Base-by-base conservation (phyloP, 2,888 invertebrate genomes). In the Drosophila testacea region DNA sequence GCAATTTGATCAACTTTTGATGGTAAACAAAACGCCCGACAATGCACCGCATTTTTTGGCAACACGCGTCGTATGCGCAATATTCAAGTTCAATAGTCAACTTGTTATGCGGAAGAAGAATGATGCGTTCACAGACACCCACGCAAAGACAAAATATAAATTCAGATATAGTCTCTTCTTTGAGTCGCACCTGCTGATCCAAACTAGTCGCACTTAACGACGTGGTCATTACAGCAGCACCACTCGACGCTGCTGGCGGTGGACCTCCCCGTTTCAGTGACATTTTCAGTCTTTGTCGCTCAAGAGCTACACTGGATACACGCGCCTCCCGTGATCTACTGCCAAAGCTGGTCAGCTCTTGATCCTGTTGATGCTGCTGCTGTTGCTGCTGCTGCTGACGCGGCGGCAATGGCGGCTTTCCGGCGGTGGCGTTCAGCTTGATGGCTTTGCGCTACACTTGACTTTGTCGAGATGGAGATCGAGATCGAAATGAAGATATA, bases 341-440 rank as follows among this genome's bases (percentile, higher is more conserved):
- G 6, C 75, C 63, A 50, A 86, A 86, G 50, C 61, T 86, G 59
- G 54, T 80, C 11, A 81, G 56, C 50, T 87, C 87, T 50, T 73
- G 79, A 10, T 64, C 69, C 51, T 65, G 79, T 70, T 78, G 78
- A 77, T 79, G 74, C 73, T 80, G 68, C 77, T 47, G 68, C 77
- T 47, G 71, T 42, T 64, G 79, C 74, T 79, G 78, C 79, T 61
- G 75, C 72, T 62, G 66, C 59, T 74, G 76, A 34, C 80, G 83
- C 75, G 91, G 89, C 69, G 91, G 90, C 78, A 89, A 75, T 60
- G 91, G 91, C 65, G 88, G 92, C 79, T 91, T 92, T 88, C 90
- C 89, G 68, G 91, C 85, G 84, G 86, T 78, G 55, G 66, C 76
- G 88, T 84, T 85, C 85, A 85, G 85, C 81, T 85, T 89, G 85